Evolutionary conservation across 2,888 invertebrate species (phyloP).

Genomic region (Sphecodes monilicornis): DNA sequence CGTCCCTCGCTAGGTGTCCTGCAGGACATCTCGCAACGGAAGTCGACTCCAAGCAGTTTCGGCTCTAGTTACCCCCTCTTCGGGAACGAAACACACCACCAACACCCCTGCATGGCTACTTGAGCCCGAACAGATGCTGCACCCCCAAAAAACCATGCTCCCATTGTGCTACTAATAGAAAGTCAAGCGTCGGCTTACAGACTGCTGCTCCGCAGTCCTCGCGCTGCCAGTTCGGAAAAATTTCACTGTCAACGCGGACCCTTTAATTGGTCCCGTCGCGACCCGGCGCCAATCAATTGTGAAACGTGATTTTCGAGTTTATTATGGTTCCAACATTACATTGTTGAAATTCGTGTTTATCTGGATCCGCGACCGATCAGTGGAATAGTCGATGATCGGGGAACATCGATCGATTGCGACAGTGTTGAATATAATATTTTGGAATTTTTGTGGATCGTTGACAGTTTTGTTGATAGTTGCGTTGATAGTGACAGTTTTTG

Average conservation of each 20-base stretch:
- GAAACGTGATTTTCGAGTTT: constrained; percentile 29
- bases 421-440: not conserved
- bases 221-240: constrained; percentile 24
- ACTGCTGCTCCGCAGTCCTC: constrained; percentile 21
- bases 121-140: constrained; percentile 83
- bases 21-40: constrained; percentile 67
- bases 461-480: not conserved
- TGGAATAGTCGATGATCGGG: too few relatives aligned
- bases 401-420: not conserved
- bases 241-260: constrained; percentile 30
- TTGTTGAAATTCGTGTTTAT: not conserved
- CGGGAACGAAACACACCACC: constrained; percentile 46
- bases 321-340: not conserved
- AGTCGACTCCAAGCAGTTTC: constrained; percentile 69
- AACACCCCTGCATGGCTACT: constrained; percentile 78
- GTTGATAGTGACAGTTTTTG: not conserved
- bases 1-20: constrained; percentile 54
- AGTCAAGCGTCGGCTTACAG: constrained; percentile 74
- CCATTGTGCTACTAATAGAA: constrained; percentile 83
- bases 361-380: not conserved
- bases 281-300: constrained; percentile 1
- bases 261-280: constrained; percentile 54
- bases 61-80: constrained; percentile 17
- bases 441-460: not conserved
- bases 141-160: constrained; percentile 78